Evolutionary conservation across 2,797 vertebrate genomes (phyloP).

Genomic region (Chelonia mydas): DNA sequence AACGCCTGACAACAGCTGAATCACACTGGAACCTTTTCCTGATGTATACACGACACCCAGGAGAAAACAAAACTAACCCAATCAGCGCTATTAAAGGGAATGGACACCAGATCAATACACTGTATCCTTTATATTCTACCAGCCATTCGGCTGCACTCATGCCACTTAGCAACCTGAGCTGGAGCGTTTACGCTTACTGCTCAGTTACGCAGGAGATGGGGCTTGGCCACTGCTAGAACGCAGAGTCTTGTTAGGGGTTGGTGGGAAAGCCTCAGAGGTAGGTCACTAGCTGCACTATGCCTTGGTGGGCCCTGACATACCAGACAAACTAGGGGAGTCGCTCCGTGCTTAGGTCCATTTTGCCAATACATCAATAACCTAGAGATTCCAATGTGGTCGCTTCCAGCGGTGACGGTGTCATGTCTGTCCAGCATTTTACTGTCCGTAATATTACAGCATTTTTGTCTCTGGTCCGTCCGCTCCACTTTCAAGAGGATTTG

Average conservation of each 20-base stretch:
- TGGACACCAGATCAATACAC: constrained; percentile 65
- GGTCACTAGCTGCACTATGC: neutral
- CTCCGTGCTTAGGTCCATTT: accelerated
- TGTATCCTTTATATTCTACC: constrained; percentile 30
- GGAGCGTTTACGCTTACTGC: neutral
- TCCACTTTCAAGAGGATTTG: constrained; percentile 73
- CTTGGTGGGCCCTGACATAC: neutral
- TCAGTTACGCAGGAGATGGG: neutral
- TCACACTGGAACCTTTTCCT: constrained; percentile 51
- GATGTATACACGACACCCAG: neutral
- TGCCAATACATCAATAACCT: neutral
- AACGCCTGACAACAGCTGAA: constrained; percentile 77
- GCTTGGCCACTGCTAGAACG: neutral
- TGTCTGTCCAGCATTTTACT: constrained; percentile 67
- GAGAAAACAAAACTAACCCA: neutral
- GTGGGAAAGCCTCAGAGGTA: neutral
- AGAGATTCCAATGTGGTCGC: constrained; percentile 28
- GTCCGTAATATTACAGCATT: constrained; percentile 66
- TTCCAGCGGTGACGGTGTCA: constrained; percentile 52
- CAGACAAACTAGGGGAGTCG: neutral
- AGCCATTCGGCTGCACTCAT: neutral
- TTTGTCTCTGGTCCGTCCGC: constrained; percentile 78
- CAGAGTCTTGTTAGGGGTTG: accelerated
- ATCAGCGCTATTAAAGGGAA: constrained; percentile 52
- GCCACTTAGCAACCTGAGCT: neutral